phyloP scores from a whole-genome alignment of 2,888 invertebrate genomes.

The Antitype chi region DNA sequence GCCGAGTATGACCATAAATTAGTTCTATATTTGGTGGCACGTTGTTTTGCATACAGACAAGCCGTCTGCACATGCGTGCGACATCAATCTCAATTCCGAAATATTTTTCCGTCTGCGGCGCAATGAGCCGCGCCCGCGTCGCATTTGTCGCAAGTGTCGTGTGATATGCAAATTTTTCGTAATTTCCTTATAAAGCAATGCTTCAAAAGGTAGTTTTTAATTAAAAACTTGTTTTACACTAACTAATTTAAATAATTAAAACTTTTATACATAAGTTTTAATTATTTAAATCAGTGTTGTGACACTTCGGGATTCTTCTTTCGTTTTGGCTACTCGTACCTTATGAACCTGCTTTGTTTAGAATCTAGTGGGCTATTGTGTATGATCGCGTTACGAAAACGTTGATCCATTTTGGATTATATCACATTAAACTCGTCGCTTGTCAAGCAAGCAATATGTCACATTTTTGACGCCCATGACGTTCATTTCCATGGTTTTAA shows the following conservation, averaged over 20 bases:
- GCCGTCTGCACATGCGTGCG: slow-evolving; percentile 90
- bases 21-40: slow-evolving; percentile 88
- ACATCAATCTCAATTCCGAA: slow-evolving; percentile 90
- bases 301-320: background rate
- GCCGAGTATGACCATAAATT: slow-evolving; percentile 90
- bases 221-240: slow-evolving; percentile 7
- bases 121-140: slow-evolving; percentile 62
- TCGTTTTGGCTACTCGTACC: background rate
- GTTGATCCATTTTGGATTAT: background rate
- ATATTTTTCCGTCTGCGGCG: slow-evolving; percentile 88
- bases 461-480: background rate
- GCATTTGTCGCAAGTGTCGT: slow-evolving; percentile 59
- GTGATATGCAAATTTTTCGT: slow-evolving; percentile 57
- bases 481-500: background rate
- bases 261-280: background rate
- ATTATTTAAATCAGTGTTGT: slow-evolving; percentile 5
- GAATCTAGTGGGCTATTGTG: background rate
- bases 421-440: background rate
- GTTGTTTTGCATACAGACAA: slow-evolving; percentile 89
- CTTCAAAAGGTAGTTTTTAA: slow-evolving; percentile 23
- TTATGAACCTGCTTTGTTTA: background rate
- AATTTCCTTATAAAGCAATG: slow-evolving; percentile 34
- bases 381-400: background rate
- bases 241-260: too few species aligned
- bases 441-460: background rate